Evolutionary conservation across 1,140 invertebrate genomes (phyloP).

Genomic region (Lordiphosa stackelbergi): DNA sequence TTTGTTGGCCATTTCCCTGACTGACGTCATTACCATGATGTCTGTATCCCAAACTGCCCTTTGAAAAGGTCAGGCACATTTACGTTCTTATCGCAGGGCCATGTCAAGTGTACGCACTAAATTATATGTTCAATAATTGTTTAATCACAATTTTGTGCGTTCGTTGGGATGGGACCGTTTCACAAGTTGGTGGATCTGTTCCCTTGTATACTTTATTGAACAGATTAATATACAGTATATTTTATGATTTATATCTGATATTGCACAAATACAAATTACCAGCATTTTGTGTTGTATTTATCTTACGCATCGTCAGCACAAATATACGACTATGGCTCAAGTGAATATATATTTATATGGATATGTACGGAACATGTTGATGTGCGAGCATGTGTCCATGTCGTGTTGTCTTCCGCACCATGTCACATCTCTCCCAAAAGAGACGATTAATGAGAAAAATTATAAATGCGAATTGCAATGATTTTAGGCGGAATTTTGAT

Average conservation of each 20-base stretch:
- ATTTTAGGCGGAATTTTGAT: conserved; percentile 29
- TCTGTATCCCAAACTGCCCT: conserved; percentile 12
- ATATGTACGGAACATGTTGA: background rate
- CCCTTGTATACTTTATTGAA: conserved; percentile 54
- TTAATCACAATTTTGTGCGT: too few species aligned
- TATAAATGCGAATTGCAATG: conserved; percentile 23
- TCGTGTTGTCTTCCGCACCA: conserved; percentile 33
- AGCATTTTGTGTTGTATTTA: conserved; percentile 43
- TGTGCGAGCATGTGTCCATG: conserved; percentile 27
- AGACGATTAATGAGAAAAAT: conserved; percentile 37
- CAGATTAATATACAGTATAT: conserved; percentile 56
- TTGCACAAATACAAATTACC: conserved; percentile 65
- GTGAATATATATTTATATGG: conserved; percentile 5
- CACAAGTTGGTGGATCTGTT: conserved; percentile 22
- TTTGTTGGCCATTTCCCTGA: conserved; percentile 8
- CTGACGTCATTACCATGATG: conserved; percentile 44
- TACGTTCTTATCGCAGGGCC: conserved; percentile 9
- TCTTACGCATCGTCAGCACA: conserved; percentile 30
- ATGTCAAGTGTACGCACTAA: background rate
- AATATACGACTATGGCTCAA: conserved; percentile 8
- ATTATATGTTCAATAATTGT: conserved; percentile 23
- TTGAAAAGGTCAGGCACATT: conserved; percentile 26
- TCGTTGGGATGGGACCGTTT: too few species aligned
- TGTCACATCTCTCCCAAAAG: conserved; percentile 10
- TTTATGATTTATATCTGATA: conserved; percentile 59